Base-by-base conservation (phyloP, 2,113 vertebrate species). In the Atlantisia rogersi region DNA sequence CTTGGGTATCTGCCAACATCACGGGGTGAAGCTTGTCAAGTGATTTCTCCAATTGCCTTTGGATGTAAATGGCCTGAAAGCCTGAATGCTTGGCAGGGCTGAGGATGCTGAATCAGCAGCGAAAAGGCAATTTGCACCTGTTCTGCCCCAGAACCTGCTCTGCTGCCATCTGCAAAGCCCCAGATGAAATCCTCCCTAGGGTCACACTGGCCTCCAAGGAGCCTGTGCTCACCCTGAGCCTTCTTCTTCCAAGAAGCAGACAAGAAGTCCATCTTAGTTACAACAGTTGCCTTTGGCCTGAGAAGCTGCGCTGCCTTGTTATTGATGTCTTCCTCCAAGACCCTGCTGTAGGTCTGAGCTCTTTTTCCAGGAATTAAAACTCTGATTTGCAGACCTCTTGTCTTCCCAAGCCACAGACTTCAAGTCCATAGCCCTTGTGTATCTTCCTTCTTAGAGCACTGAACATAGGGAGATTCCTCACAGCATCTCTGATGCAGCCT, bases 1-100 rank as follows among this genome's bases (percentile, higher is more conserved):
- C 40, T 63, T 94, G 91, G 93, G 59, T 55, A 71, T 76, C 42
- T 88, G 96, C 97, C 96, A 97, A 24, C 25, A 55, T 64, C 73
- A 79, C 1, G 2, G 89, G 92, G 73, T 94, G 89, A 79, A 96
- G 87, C 73, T 91, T 94, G 79, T 97, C 95, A 93, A 84, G 90
- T 0, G 4, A 76, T 39, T 73, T 32, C 26, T 68, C 52, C 77
- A 24, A 31, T 55, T 90, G 62, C 48, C 77, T 83, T 93, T 93
- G 75, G 70, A 94, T 77, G 81, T 8, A 86, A 92, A 70, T 63
- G 81, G 31, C 68, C 88, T 35, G 37, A 77, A 92, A 82, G 28
- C 62, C 39, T 0, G 0, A 86, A 74, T 1, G 65, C 59, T 14
- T 73, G 64, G 50, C 83, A 67, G 35, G 35, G 71, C 52, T 82